Conservation (phyloP, 2,113 vertebrate species). For the Phrynosoma platyrhinos region DNA sequence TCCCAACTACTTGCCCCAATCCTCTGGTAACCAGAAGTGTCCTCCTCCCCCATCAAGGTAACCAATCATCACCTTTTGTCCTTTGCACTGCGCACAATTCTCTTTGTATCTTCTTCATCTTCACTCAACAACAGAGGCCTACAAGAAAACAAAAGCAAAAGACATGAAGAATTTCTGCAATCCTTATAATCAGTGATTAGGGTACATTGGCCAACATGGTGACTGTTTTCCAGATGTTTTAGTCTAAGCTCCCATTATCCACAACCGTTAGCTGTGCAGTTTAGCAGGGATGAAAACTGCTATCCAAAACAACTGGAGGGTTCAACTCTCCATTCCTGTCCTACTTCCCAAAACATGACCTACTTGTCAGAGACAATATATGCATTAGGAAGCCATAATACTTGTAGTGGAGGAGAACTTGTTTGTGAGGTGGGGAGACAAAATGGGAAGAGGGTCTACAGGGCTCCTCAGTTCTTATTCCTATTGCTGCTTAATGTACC, state of each 20-base stretch:
- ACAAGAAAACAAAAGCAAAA: slow-evolving; percentile 29
- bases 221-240: too few species aligned
- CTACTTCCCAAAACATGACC: too few species aligned
- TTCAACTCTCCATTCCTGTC: too few species aligned
- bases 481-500: too few species aligned
- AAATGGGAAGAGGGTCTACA: too few species aligned
- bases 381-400: too few species aligned
- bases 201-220: neutral
- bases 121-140: slow-evolving; percentile 89
- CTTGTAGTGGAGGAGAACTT: too few species aligned
- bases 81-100: slow-evolving; percentile 92
- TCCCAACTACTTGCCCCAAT: neutral
- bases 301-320: neutral
- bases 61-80: slow-evolving; percentile 84
- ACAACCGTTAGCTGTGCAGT: too few species aligned
- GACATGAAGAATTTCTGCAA: neutral
- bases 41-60: neutral
- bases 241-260: neutral
- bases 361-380: too few species aligned
- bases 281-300: neutral
- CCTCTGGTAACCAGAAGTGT: neutral
- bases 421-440: too few species aligned
- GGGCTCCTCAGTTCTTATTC: too few species aligned
- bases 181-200: neutral
- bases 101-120: slow-evolving; percentile 93